Evolutionary conservation across 2,888 invertebrate genomes (phyloP), one percentile per base, ranked within the genome.

Genomic region (Arrhopalites spinosus): DNA sequence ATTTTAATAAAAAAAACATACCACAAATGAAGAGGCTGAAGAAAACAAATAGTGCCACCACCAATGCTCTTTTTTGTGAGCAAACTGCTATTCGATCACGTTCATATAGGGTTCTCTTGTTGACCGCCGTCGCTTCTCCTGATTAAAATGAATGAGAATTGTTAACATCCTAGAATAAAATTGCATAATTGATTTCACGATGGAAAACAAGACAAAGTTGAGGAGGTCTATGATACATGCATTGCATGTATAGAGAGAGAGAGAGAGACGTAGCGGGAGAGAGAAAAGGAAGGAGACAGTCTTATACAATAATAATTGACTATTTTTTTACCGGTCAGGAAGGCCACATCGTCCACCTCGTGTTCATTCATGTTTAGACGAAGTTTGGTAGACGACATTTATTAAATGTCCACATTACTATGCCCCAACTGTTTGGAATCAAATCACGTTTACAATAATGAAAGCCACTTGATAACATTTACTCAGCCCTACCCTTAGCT

Each of bases 321-420:
- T 61, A 27, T 25, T 8, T 27, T 23, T 56, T 86, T 83, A 93
- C 94, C 94, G 88, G 94, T 94, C 86, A 95, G 88, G 88, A 95
- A 95, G 79, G 95, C 94, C 84, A 94, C 94, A 88, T 95, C 95
- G 86, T 95, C 95, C 85, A 95, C 90, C 88, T 95, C 95, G 86
- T 93, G 93, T 85, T 95, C 94, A 87, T 93, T 93, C 94, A 94
- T 92, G 77, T 78, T 83, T 53, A 80, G 76, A 77, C 77, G 68
- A 56, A 75, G 75, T 77, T 78, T 82, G 66, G 70, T 66, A 64
- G 80, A 76, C 75, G 81, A 78, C 81, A 81, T 81, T 79, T 77
- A 77, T 59, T 20, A 2, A 7, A 59, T 59, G 23, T 20, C 61
- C 64, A 23, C 36, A n/a, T 63, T 64, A 64, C 45, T 69, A 74